Conservation (phyloP, 2,797 vertebrate species). For the Heteromormyrus szaboi region DNA sequence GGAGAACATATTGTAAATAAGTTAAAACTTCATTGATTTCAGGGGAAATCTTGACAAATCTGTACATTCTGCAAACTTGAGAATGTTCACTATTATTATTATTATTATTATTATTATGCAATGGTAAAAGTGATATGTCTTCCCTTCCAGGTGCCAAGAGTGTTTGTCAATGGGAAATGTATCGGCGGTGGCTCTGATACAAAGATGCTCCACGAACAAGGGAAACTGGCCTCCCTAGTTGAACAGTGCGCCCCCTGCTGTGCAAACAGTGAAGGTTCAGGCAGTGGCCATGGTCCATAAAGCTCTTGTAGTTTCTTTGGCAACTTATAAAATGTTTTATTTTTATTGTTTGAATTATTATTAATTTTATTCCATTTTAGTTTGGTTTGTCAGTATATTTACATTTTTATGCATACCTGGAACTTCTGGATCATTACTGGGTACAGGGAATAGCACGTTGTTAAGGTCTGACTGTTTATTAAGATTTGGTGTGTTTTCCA, state of each 20-base stretch:
- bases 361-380: slow-evolving; percentile 12
- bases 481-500: not conserved
- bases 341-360: slow-evolving; percentile 24
- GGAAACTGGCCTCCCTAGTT: slow-evolving; percentile 76
- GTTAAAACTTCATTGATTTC: not conserved
- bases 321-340: not conserved
- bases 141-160: slow-evolving; percentile 78
- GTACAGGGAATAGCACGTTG: not conserved
- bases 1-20: not conserved
- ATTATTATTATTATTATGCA: not conserved
- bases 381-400: not conserved
- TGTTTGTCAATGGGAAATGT: slow-evolving; percentile 89
- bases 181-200: slow-evolving; percentile 87
- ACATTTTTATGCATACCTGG: not conserved
- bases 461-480: not conserved
- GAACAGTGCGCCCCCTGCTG: slow-evolving; percentile 69
- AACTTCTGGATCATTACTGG: not conserved
- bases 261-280: slow-evolving; percentile 47
- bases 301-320: slow-evolving; percentile 40
- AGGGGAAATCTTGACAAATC: not conserved
- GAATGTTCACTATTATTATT: not conserved
- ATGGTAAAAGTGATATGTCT: not conserved
- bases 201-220: slow-evolving; percentile 76
- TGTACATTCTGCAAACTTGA: not conserved
- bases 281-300: slow-evolving; percentile 43